phyloP scores from a whole-genome alignment of 1,140 invertebrate genomes.

The Euwallacea similis region DNA sequence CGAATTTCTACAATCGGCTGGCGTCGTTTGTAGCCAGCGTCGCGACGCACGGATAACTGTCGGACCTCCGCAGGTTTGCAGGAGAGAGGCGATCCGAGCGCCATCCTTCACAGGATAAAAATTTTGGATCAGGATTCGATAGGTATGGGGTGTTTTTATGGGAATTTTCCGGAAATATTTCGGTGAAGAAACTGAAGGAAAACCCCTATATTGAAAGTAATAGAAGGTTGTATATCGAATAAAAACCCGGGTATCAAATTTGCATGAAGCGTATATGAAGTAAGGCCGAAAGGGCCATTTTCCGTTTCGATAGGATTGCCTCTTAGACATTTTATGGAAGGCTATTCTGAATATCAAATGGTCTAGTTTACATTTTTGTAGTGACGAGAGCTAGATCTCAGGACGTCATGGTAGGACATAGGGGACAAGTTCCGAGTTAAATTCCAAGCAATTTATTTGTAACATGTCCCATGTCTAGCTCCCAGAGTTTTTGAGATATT shows the following conservation, averaged over 20 bases:
- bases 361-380: not conserved
- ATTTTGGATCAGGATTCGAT: not conserved
- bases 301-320: not conserved
- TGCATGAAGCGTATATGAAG: not conserved
- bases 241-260: not conserved
- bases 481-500: too few relatives aligned
- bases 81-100: slow-evolving; percentile 36
- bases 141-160: too few relatives aligned
- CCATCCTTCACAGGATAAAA: slow-evolving; percentile 26
- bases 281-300: not conserved
- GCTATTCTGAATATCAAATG: not conserved
- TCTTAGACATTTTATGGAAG: not conserved
- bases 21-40: slow-evolving; percentile 21
- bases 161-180: not conserved
- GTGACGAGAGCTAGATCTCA: too few relatives aligned
- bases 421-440: too few relatives aligned
- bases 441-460: too few relatives aligned
- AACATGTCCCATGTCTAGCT: too few relatives aligned
- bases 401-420: too few relatives aligned
- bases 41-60: slow-evolving; percentile 36
- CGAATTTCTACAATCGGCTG: slow-evolving; percentile 13
- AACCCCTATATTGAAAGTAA: too few relatives aligned
- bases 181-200: too few relatives aligned
- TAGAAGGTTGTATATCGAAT: too few relatives aligned
- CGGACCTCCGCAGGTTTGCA: slow-evolving; percentile 39